Percentiles rank a stretch among this genome's conserved stretches.
These are phyloP conservation scores for Torymus auratus DNA, from an alignment of 2,888 invertebrate genomes.

Conservation along the genomic window DNA sequence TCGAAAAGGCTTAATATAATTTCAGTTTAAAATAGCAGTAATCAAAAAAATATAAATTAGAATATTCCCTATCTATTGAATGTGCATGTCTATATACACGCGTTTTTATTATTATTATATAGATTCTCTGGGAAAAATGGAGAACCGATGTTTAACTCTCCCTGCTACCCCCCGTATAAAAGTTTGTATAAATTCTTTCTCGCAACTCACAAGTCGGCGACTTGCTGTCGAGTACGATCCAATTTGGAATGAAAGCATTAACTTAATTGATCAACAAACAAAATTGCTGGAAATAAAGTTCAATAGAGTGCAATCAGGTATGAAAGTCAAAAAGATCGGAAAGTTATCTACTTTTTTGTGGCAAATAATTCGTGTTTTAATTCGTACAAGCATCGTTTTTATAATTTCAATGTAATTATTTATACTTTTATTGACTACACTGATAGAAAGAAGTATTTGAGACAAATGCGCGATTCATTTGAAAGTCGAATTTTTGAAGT, in stretches of 20 bases:
- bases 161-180: background rate
- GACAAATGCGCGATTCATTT: too few relatives aligned
- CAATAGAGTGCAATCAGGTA: background rate
- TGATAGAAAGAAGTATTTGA: too few relatives aligned
- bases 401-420: too few relatives aligned
- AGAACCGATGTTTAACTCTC: background rate
- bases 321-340: background rate
- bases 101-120: conserved; percentile 6
- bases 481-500: too few relatives aligned
- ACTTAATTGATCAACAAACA: background rate
- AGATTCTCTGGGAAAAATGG: background rate
- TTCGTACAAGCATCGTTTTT: too few relatives aligned
- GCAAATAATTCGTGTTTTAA: too few relatives aligned
- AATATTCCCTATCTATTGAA: background rate
- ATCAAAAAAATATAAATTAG: conserved; percentile 3
- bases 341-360: too few relatives aligned
- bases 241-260: conserved; percentile 59
- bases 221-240: background rate
- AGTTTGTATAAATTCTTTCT: background rate
- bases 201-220: background rate
- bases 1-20: background rate
- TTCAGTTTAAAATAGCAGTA: conserved; percentile 8
- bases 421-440: too few relatives aligned
- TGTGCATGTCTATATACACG: background rate
- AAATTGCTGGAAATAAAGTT: background rate